Evolutionary conservation across 2,797 vertebrate genomes (phyloP), one percentile per base, ranked within the genome.

Genomic region (Takifugu ocellatus): DNA sequence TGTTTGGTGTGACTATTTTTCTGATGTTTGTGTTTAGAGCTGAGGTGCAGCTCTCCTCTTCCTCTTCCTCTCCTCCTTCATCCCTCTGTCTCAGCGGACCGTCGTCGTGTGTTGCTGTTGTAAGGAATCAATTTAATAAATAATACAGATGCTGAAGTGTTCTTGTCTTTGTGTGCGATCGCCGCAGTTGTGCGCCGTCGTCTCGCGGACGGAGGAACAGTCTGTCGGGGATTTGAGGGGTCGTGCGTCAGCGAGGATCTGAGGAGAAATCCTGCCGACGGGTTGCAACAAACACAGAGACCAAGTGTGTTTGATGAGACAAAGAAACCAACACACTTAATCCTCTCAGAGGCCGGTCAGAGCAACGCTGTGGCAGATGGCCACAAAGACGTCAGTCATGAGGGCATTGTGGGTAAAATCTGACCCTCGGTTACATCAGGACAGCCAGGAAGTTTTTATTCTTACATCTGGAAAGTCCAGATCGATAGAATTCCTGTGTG

Each of bases 311-410:
- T 25, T 77, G 73, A 78, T 79, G 76, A 78, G 69, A 81, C 76
- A 79, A 84, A 84, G 68, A 81, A 69, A 51, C 72, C 62, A 79
- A 65, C 76, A 77, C 78, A 73, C 66, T 82, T 92, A 92, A 92
- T 91, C 90, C 89, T 87, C 87, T 90, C 88, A 90, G 75, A 83
- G 79, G 79, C 66, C 78, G 80, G 81, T 51, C 59, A 71, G 81
- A 66, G 72, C 78, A 33, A 33, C 33, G 33, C 58, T 70, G 66
- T 49, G 62, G 87, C 91, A 92, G 90, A 92, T 92, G 90, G 90
- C 79, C 77, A 77, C 73, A 90, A 88, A 88, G 87, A 91, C 85
- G 78, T 89, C 88, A 89, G 75, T 88, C 82, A 84, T 87, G 69
- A 80, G 84, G 81, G 62, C 70, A 57, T 26, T 33, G 72, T 75